Conservation (phyloP, 1,140 invertebrate species). For the Drosophila sucinea region DNA sequence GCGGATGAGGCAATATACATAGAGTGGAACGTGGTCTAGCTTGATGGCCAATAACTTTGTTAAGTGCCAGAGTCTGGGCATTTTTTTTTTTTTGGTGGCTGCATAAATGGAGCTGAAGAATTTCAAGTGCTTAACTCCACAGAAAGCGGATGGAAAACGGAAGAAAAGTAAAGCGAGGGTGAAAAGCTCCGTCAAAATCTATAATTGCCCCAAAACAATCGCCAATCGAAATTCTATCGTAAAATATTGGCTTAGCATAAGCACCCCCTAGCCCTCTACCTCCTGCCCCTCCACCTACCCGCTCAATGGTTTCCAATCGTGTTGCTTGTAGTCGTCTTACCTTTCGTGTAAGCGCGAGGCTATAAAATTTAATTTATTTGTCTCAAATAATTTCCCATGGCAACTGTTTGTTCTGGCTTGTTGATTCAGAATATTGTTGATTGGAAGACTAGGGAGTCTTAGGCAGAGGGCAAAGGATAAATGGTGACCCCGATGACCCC, state of each 20-base stretch:
- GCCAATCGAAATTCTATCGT: slow-evolving; percentile 65
- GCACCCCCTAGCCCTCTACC: background rate
- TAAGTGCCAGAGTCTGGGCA: slow-evolving; percentile 48
- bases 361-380: slow-evolving; percentile 82
- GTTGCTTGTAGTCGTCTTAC: slow-evolving; percentile 33
- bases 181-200: slow-evolving; percentile 61
- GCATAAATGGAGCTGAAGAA: slow-evolving; percentile 64
- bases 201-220: slow-evolving; percentile 70
- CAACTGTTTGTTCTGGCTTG: slow-evolving; percentile 68
- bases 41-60: slow-evolving; percentile 67
- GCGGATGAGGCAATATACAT: background rate
- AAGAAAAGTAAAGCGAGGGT: background rate
- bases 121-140: slow-evolving; percentile 56
- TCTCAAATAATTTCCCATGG: slow-evolving; percentile 81
- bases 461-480: background rate
- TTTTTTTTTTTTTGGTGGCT: slow-evolving; percentile 29
- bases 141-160: slow-evolving; percentile 1
- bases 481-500: background rate
- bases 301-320: background rate
- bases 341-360: slow-evolving; percentile 57
- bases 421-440: slow-evolving; percentile 19
- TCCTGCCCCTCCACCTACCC: background rate
- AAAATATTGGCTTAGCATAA: slow-evolving; percentile 49
- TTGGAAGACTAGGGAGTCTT: background rate
- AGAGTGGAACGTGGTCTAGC: background rate